These are phyloP conservation scores for Hydrotaea cyrtoneurina DNA, from an alignment of 2,888 invertebrate genomes.

Conservation along the genomic window DNA sequence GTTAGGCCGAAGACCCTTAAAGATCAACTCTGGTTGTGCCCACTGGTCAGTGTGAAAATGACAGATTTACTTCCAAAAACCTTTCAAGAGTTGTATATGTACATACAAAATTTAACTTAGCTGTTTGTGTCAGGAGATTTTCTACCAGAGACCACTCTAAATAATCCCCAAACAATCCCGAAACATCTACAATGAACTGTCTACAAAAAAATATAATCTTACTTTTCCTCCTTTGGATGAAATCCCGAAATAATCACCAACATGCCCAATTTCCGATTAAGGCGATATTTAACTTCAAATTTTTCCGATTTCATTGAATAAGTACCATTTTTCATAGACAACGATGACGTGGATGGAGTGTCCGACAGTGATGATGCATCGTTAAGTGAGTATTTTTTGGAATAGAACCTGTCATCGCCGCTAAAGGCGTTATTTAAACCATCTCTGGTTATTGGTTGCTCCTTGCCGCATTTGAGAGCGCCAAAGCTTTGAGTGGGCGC, in stretches of 20 bases:
- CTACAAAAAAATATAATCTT: conserved; percentile 50
- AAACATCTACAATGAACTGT: too few species aligned
- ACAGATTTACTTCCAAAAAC: too few species aligned
- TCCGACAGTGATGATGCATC: conserved; percentile 35
- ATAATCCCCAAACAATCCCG: too few species aligned
- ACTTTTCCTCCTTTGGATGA: conserved; percentile 78
- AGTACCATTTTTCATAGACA: conserved; percentile 22
- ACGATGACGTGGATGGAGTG: conserved; percentile 24
- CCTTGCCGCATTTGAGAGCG: conserved; percentile 69
- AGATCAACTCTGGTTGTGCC: too few species aligned
- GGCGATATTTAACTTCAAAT: conserved; percentile 77
- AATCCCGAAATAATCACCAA: conserved; percentile 79
- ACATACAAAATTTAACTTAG: too few species aligned
- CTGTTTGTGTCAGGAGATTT: too few species aligned
- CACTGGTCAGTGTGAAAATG: too few species aligned
- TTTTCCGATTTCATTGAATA: conserved; percentile 52
- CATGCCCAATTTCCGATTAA: conserved; percentile 79
- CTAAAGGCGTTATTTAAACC: conserved; percentile 54
- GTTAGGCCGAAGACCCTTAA: too few species aligned
- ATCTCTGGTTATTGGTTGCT: conserved; percentile 63
- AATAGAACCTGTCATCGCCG: conserved; percentile 50
- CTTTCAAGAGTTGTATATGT: too few species aligned
- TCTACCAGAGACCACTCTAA: too few species aligned
- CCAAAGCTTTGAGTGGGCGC: conserved; percentile 68
- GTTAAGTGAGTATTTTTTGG: conserved; percentile 52